These are phyloP conservation scores for Scaptomyza reducta DNA, from an alignment of 2,888 invertebrate species.

Conservation along the genomic window DNA sequence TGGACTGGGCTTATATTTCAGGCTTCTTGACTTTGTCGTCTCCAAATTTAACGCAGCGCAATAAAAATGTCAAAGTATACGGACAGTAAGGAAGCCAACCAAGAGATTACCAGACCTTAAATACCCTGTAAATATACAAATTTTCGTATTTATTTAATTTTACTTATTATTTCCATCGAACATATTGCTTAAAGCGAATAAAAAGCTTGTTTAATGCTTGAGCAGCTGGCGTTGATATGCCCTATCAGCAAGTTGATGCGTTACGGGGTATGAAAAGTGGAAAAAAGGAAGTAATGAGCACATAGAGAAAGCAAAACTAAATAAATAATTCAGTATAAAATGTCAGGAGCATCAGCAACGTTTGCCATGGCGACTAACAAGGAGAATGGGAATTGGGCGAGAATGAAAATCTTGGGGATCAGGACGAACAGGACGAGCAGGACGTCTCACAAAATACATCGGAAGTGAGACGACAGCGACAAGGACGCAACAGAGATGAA, in stretches of 20 bases:
- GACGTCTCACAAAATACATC: constrained; percentile 38
- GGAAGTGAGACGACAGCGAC: constrained; percentile 43
- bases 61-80: constrained; percentile 61
- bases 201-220: too few species aligned
- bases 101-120: not conserved
- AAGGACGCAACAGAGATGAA: constrained; percentile 15
- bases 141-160: too few species aligned
- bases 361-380: constrained; percentile 56
- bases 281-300: constrained; percentile 65
- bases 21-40: constrained; percentile 59
- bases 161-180: too few species aligned
- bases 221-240: not conserved
- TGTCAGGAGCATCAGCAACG: constrained; percentile 65
- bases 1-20: constrained; percentile 52
- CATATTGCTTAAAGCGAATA: too few species aligned
- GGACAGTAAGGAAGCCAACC: constrained; percentile 9
- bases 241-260: too few species aligned
- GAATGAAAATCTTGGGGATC: not conserved
- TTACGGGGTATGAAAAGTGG: constrained; percentile 30
- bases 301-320: constrained; percentile 65
- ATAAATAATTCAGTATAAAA: constrained; percentile 80
- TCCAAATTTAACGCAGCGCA: constrained; percentile 47
- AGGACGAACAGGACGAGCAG: not conserved
- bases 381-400: constrained; percentile 16
- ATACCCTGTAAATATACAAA: constrained; percentile 2